Conservation (phyloP, 2,888 invertebrate species). For the Polymixis flavicincta region DNA sequence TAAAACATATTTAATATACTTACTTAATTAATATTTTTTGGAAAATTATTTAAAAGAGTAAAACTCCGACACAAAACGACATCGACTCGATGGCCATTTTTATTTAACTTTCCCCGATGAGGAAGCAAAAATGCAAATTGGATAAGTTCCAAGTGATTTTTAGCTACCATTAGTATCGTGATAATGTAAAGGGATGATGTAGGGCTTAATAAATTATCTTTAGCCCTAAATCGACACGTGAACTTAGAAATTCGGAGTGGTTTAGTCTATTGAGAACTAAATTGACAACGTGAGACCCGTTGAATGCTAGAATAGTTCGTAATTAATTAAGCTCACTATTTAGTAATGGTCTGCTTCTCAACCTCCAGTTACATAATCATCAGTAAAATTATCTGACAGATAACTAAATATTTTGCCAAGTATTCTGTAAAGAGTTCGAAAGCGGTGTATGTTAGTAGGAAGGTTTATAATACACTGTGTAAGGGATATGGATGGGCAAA, state of each 20-base stretch:
- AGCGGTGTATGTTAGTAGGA: background rate
- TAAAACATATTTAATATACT: background rate
- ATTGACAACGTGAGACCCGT: slow-evolving; percentile 19
- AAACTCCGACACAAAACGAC: background rate
- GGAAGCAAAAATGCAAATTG: slow-evolving; percentile 43
- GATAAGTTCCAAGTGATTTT: slow-evolving; percentile 36
- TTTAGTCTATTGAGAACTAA: slow-evolving; percentile 22
- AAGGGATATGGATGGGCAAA: no score
- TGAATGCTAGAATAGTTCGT: background rate
- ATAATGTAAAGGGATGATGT: slow-evolving; percentile 9
- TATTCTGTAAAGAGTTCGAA: background rate
- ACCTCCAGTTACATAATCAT: background rate
- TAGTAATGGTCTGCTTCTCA: background rate
- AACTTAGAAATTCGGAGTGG: background rate
- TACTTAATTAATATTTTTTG: background rate
- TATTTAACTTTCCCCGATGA: slow-evolving; percentile 9
- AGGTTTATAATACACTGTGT: background rate
- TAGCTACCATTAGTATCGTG: slow-evolving; percentile 35
- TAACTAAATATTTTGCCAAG: background rate
- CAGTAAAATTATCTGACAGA: background rate
- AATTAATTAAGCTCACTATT: background rate
- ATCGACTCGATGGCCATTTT: background rate
- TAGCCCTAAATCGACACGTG: slow-evolving; percentile 1
- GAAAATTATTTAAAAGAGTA: background rate
- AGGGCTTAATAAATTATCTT: slow-evolving; percentile 39